Percentiles rank a stretch among this genome's conserved stretches.
Evolutionary conservation across 2,888 invertebrate genomes (phyloP).

Genomic region (Sacculina carcini): DNA sequence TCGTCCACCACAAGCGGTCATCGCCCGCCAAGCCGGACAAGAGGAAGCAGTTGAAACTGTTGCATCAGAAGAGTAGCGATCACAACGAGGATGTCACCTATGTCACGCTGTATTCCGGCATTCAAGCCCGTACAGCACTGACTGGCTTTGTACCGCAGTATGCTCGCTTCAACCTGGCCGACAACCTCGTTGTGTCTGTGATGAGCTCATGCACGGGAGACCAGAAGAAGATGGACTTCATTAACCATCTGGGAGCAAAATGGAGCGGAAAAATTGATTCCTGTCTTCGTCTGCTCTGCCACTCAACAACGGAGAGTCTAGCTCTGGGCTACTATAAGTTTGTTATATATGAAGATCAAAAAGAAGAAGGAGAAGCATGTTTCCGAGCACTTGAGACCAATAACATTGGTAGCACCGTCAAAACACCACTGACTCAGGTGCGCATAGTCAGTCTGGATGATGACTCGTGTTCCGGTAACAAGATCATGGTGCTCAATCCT

Average conservation of each 20-base stretch:
- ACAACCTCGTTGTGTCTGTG: not conserved
- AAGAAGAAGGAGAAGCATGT: not conserved
- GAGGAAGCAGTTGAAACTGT: not conserved
- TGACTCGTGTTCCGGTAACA: not conserved
- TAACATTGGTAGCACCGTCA: not conserved
- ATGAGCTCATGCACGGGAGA: not conserved
- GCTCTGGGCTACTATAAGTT: slow-evolving; percentile 2
- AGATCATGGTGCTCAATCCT: slow-evolving; percentile 3
- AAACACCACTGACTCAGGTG: not conserved
- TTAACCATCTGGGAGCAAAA: not conserved
- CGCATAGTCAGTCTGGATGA: not conserved
- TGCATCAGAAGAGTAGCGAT: too few species aligned
- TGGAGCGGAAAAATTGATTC: not conserved
- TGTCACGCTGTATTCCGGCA: not conserved
- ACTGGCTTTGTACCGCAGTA: not conserved
- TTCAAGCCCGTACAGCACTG: not conserved
- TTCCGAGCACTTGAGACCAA: not conserved
- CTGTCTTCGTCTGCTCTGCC: not conserved
- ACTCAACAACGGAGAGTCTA: not conserved
- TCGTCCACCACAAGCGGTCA: too few species aligned
- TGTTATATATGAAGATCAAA: not conserved
- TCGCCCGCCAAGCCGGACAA: not conserved
- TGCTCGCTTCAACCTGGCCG: not conserved
- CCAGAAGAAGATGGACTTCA: not conserved
- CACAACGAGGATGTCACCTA: not conserved